Percentiles rank a stretch among this genome's conserved stretches.
phyloP scores from a whole-genome alignment of 2,797 vertebrate genomes.

The Sarcoramphus papa region DNA sequence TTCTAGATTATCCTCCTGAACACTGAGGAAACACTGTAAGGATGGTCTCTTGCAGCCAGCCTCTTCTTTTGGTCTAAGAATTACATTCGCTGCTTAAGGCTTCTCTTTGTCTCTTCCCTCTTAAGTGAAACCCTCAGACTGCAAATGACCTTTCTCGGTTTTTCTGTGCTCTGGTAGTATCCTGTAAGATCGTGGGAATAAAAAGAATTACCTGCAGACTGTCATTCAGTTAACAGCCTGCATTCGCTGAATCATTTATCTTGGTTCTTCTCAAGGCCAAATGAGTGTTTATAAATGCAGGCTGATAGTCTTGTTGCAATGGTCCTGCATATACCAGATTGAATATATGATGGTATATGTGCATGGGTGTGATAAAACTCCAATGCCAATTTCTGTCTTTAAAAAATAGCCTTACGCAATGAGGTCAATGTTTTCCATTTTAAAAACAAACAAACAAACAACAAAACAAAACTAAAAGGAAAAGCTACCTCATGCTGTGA shows the following conservation, averaged over 20 bases:
- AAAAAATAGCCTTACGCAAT: not conserved
- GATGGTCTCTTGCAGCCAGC: not conserved
- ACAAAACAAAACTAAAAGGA: not conserved
- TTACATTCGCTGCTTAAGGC: not conserved
- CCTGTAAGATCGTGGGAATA: not conserved
- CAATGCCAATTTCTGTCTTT: not conserved
- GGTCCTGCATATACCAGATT: not conserved
- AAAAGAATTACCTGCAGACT: slow-evolving; percentile 1
- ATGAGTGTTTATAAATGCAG: not conserved
- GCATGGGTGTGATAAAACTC: not conserved
- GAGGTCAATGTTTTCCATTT: not conserved
- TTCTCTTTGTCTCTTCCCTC: not conserved
- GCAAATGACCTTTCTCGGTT: not conserved
- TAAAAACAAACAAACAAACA: not conserved
- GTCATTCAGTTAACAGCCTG: not conserved
- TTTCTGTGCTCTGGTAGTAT: not conserved
- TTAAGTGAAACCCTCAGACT: not conserved
- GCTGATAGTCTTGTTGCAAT: not conserved
- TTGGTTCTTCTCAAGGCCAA: not conserved
- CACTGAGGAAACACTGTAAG: not conserved
- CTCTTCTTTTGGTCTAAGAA: not conserved
- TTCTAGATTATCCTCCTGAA: not conserved
- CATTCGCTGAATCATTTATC: not conserved
- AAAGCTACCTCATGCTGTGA: not conserved
- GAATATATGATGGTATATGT: not conserved